Base-by-base conservation (phyloP, 2,113 vertebrate species). In the Gobio gobio region DNA sequence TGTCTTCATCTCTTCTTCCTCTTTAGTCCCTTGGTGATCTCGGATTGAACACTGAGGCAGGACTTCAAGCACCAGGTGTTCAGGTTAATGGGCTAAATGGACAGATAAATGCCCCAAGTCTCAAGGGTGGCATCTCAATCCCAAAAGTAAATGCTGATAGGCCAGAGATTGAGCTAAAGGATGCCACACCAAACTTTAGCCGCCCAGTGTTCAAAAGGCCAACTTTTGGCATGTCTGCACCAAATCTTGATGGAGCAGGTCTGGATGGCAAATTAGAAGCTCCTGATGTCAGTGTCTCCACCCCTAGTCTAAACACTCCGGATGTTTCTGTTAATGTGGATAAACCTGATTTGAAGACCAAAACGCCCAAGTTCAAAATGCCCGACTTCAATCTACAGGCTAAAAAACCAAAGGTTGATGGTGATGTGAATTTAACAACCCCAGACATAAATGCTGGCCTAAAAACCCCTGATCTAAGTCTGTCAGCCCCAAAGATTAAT, bases 171-270 rank as follows among this genome's bases (percentile, higher is more conserved):
- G 14, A 58, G 4, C 58, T 83, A 18, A 86, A 90, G 24, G 54
- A 24, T 26, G 33, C 87, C 49, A 59, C 82, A 24, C 73, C 81
- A 7, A 84, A 86, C 56, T 58, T 86, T 64, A 74, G 66, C 56
- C 14, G 18, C 10, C 81, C 73, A 68, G 83, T 87, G 22, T 84
- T 93, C 24, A 88, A 45, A 68, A 78, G 86, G 64, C 89, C 93
- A 47, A 89, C 89, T 2, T 7, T 89, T 1, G 91, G 85, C 54
- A 51, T 92, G 68, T 82, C 86, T 24, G 91, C 86, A 63, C 86
- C 91, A 26, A 87, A 91, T 80, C 1, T 91, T 7, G 88, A 91
- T 58, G 91, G 90, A 88, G 82, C 83, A 36, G 90, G 89, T 86
- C 64, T 91, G 51, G 88, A 88, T 78, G 90, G 90, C 20, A 85